These are phyloP conservation scores for Achlya flavicornis DNA, from an alignment of 2,888 invertebrate species.

Conservation along the genomic window DNA sequence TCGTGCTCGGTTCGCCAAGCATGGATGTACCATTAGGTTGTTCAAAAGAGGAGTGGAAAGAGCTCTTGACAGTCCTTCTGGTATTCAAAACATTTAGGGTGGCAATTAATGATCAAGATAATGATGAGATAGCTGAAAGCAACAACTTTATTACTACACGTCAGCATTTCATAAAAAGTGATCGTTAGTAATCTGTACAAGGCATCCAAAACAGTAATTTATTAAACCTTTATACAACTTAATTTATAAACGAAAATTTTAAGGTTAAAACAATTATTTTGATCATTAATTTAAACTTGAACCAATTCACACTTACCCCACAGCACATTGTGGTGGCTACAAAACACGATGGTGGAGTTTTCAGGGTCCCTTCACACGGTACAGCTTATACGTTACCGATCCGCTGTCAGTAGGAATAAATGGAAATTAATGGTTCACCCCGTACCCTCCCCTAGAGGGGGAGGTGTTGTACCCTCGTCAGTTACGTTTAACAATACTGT, in stretches of 20 bases:
- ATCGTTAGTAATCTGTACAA: not conserved
- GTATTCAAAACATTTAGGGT: no score
- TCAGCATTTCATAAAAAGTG: no score
- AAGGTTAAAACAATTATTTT: conserved; percentile 4
- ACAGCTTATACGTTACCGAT: conserved; percentile 36
- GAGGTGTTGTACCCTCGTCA: conserved; percentile 37
- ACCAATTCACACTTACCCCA: conserved; percentile 20
- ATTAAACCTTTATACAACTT: not conserved
- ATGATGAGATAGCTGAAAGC: no score
- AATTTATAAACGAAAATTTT: not conserved
- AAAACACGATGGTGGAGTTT: conserved; percentile 37
- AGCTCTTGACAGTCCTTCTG: no score
- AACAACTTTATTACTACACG: no score
- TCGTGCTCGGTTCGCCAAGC: no score
- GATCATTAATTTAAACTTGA: not conserved
- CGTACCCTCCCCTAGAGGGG: conserved; percentile 20
- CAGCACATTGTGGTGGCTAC: conserved; percentile 19
- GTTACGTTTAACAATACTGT: conserved; percentile 28
- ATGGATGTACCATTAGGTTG: no score
- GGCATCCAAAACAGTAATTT: not conserved
- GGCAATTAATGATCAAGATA: no score
- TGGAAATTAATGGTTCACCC: conserved; percentile 65
- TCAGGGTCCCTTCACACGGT: no score
- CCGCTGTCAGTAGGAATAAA: conserved; percentile 65
- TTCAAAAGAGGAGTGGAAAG: no score